phyloP scores from a whole-genome alignment of 1,140 invertebrate species.

The Hydropsyche tenuis region DNA sequence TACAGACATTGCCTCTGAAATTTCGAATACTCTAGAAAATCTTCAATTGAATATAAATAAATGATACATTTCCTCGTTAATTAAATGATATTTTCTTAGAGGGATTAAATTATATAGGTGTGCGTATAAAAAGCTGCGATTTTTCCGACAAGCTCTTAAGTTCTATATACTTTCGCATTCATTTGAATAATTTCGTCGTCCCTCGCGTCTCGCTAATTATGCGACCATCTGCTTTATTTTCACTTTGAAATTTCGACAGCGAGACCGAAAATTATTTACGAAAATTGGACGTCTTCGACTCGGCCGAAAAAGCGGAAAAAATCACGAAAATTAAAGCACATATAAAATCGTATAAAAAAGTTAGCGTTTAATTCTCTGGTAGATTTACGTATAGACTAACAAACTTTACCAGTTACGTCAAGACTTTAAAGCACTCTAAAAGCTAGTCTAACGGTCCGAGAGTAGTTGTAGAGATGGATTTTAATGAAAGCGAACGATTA shows the following conservation, averaged over 20 bases:
- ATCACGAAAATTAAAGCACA: not conserved
- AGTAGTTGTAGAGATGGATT: not conserved
- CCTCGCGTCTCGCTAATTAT: conserved; percentile 2
- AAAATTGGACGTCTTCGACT: conserved; percentile 1
- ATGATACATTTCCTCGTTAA: not conserved
- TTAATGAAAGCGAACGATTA: conserved; percentile 12
- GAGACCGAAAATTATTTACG: not conserved
- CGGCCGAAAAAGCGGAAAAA: not conserved
- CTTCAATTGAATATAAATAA: too few relatives aligned
- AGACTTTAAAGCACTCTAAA: not conserved
- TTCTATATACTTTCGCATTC: conserved; percentile 9
- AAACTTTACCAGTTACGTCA: conserved; percentile 9
- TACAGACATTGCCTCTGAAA: too few relatives aligned
- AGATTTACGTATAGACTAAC: not conserved
- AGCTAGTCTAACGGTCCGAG: not conserved
- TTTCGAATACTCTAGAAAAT: too few relatives aligned
- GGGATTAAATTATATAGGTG: conserved; percentile 1
- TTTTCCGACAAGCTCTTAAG: conserved; percentile 1
- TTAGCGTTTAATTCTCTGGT: not conserved
- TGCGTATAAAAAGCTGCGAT: not conserved
- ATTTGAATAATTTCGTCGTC: conserved; percentile 5
- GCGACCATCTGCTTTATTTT: conserved; percentile 28
- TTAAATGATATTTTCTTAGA: not conserved
- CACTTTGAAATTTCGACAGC: conserved; percentile 19
- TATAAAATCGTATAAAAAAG: too few relatives aligned